These are phyloP conservation scores for Hemibagrus guttatus DNA, from an alignment of 2,797 vertebrate genomes.

Conservation along the genomic window DNA sequence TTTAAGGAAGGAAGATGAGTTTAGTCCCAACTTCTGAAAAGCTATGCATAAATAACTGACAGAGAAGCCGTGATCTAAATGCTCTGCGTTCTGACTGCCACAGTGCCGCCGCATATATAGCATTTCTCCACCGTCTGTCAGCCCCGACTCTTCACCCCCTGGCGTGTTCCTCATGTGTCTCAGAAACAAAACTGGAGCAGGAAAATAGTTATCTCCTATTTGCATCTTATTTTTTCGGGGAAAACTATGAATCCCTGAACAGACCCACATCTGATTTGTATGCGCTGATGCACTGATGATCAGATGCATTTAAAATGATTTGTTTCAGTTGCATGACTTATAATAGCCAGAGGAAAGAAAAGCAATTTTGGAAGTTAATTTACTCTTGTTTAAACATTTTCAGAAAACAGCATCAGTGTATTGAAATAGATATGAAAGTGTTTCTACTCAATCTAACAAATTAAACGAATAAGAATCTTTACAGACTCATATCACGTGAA, in stretches of 20 bases:
- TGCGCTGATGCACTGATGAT: conserved; percentile 26
- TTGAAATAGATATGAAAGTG: conserved; percentile 15
- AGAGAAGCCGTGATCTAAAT: background rate
- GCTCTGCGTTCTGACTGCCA: background rate
- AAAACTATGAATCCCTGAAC: conserved; percentile 28
- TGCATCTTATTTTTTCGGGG: conserved; percentile 29
- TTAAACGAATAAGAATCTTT: background rate
- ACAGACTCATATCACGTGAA: too few species aligned
- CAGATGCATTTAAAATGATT: conserved; percentile 34
- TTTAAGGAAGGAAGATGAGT: conserved; percentile 18
- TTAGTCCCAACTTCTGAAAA: conserved; percentile 20
- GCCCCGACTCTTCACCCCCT: background rate
- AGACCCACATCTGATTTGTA: conserved; percentile 33
- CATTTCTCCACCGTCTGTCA: conserved; percentile 4
- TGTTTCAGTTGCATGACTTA: conserved; percentile 25
- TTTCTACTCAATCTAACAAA: background rate
- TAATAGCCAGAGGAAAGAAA: conserved; percentile 47
- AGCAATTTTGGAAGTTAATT: conserved; percentile 24
- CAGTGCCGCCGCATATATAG: background rate
- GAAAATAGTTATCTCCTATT: conserved; percentile 16
- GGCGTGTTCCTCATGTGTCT: background rate
- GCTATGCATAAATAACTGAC: conserved; percentile 29
- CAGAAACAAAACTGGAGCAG: background rate
- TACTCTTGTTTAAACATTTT: conserved; percentile 24
- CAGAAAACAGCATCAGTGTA: conserved; percentile 24